Evolutionary conservation across 92 coral and sea anemone species (phyloP).

Genomic region (Paragorgia papillata): DNA sequence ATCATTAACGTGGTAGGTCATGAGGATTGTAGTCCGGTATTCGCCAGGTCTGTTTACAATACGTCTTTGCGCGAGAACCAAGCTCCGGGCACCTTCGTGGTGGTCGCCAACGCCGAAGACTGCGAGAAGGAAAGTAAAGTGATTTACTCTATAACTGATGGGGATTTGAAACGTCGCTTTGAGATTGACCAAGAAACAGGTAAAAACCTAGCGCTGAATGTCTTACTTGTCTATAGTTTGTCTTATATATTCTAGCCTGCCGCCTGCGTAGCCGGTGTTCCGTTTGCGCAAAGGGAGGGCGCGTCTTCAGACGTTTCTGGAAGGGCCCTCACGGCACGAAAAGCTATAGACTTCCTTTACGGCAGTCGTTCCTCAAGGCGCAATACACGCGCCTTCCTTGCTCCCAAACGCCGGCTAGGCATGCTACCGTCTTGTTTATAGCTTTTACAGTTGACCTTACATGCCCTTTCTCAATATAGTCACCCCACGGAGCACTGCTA

Average conservation of each 20-base stretch:
- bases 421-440: not conserved
- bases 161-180: slow-evolving; percentile 65
- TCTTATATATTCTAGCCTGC: not conserved
- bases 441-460: not conserved
- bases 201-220: slow-evolving; percentile 39
- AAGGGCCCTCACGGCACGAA: too few relatives aligned
- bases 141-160: slow-evolving; percentile 64
- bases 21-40: slow-evolving; percentile 67
- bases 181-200: slow-evolving; percentile 77
- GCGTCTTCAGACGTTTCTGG: too few relatives aligned
- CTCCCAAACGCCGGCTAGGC: too few relatives aligned
- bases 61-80: slow-evolving; percentile 73
- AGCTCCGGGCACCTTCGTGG: slow-evolving; percentile 69
- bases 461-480: too few relatives aligned
- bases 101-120: slow-evolving; percentile 63
- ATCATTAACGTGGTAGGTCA: slow-evolving; percentile 51
- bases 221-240: not conserved
- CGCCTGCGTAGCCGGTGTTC: too few relatives aligned
- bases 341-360: too few relatives aligned
- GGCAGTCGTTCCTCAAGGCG: too few relatives aligned
- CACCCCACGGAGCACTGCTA: too few relatives aligned
- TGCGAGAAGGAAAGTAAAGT: slow-evolving; percentile 29
- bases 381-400: too few relatives aligned
- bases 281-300: too few relatives aligned
- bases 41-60: slow-evolving; percentile 53